Evolutionary conservation across 2,888 invertebrate species (phyloP), one percentile per base, ranked within the genome.

Genomic region (Pachydiplax longipennis): DNA sequence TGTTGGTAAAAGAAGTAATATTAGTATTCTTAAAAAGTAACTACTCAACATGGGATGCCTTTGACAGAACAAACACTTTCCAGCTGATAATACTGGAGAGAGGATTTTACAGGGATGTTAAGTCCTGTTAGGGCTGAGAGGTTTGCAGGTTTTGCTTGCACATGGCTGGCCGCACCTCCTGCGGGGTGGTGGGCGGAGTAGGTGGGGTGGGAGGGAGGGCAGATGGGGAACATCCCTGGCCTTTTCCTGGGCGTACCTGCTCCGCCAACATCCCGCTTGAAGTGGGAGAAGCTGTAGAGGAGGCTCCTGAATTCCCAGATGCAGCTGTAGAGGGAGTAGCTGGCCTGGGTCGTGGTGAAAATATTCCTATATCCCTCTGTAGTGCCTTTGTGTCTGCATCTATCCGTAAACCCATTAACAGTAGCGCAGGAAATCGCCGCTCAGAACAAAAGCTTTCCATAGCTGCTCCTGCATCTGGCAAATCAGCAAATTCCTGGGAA

Each of bases 311-410:
- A 53, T 58, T 58, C 44, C 83, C 83, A 44, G 83, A 53, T 18
- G 83, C 58, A 31, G 83, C 83, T 6, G 53, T 58, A 5, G 61
- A 87, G n/a, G 87, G 83, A 0, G 87, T 87, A 37, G 87, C 87
- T 58, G 87, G 87, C 6, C 83, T 83, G 58, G 83, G 83, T 31
- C 87, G 87, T 37, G 87, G 87, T 61, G 87, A 61, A 83, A 95
- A 95, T 1, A 96, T 92, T 0, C 95, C 97, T 0, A 96, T 92
- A 93, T 97, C 97, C 90, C 97, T 94, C 90, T 93, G 93, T 8
- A 96, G 94, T 65, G 93, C 93, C 0, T 94, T 94, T 5, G 93
- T 93, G 0, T 93, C 93, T 0, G 96, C 94, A 91, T 95, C 94
- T 94, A 97, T 95, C 8, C 97, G 61, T 12, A 87, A 37, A 12